Conservation (phyloP, 1,140 invertebrate genomes). For the Ganaspis sp. region DNA sequence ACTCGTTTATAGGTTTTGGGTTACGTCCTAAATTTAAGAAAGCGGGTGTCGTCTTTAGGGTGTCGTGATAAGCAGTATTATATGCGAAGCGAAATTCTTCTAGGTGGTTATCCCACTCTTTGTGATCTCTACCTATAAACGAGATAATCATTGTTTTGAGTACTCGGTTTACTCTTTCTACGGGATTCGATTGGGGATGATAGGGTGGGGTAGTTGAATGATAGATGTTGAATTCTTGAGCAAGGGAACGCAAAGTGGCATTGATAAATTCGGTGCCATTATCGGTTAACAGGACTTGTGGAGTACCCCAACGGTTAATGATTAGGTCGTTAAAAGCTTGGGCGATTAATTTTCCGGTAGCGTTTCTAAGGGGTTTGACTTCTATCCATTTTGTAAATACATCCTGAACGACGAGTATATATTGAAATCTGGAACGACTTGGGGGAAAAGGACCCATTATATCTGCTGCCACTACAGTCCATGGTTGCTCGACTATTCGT, state of each 20-base stretch:
- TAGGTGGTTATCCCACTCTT: not conserved
- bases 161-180: conserved; percentile 49
- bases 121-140: conserved; percentile 40
- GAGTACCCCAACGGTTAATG: not conserved
- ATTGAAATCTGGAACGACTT: not conserved
- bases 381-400: not conserved
- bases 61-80: not conserved
- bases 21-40: conserved; percentile 7
- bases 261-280: conserved; percentile 22
- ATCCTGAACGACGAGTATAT: not conserved
- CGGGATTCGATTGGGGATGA: conserved; percentile 36
- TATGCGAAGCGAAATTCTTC: not conserved
- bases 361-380: not conserved
- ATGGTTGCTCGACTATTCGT: not conserved
- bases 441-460: too few relatives aligned
- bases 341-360: not conserved
- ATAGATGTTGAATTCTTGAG: too few relatives aligned
- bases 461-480: too few relatives aligned
- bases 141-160: conserved; percentile 50
- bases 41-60: not conserved
- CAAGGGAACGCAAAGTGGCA: not conserved
- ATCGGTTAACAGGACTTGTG: not conserved
- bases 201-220: too few relatives aligned
- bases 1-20: not conserved
- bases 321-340: not conserved